These are phyloP conservation scores for Pachliopta kotzebuea DNA, from an alignment of 2,888 invertebrate species.

Conservation along the genomic window DNA sequence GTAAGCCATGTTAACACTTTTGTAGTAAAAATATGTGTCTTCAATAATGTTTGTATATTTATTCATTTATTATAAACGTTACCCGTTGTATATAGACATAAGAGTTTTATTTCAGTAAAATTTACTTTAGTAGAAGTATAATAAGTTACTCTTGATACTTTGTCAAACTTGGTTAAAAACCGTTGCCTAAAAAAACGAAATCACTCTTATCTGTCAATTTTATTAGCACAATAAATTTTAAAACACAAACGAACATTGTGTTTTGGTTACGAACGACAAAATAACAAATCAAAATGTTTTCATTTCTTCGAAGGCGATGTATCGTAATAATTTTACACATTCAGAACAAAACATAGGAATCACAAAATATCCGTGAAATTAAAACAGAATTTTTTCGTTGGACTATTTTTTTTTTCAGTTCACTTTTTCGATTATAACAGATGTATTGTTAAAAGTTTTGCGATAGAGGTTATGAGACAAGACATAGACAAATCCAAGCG, in stretches of 20 bases:
- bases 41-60: not conserved
- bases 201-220: slow-evolving; percentile 52
- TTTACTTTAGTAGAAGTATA: not conserved
- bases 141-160: not conserved
- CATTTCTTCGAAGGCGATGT: slow-evolving; percentile 49
- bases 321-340: slow-evolving; percentile 65
- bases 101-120: not conserved
- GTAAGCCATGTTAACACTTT: slow-evolving; percentile 36
- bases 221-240: slow-evolving; percentile 64
- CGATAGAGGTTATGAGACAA: slow-evolving; percentile 69
- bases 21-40: slow-evolving; percentile 30
- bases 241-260: slow-evolving; percentile 60
- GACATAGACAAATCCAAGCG: slow-evolving; percentile 61
- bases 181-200: slow-evolving; percentile 35
- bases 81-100: not conserved
- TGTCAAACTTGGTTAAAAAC: slow-evolving; percentile 25
- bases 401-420: slow-evolving; percentile 33
- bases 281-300: slow-evolving; percentile 64
- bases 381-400: slow-evolving; percentile 34
- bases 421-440: slow-evolving; percentile 19
- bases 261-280: slow-evolving; percentile 71
- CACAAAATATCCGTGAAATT: slow-evolving; percentile 56
- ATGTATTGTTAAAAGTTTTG: slow-evolving; percentile 39
- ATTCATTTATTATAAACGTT: not conserved
- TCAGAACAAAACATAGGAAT: slow-evolving; percentile 65